Percentiles rank a stretch among this genome's conserved stretches.
phyloP scores from a whole-genome alignment of 2,113 vertebrate species.

The Ploceus nigricollis region DNA sequence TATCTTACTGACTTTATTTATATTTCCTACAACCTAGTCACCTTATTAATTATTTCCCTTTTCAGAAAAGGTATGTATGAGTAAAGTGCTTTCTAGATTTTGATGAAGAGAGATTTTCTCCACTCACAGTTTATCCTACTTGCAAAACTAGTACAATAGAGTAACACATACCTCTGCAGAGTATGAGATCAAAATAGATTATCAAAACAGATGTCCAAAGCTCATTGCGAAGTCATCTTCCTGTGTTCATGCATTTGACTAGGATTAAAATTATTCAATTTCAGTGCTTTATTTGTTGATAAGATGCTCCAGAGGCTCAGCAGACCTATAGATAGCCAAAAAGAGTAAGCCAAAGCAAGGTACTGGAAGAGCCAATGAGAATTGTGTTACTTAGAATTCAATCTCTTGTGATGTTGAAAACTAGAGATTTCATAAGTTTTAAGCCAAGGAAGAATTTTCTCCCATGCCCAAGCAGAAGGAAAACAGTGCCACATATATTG shows the following conservation, averaged over 20 bases:
- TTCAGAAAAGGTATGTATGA: neutral
- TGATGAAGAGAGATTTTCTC: neutral
- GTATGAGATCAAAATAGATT: neutral
- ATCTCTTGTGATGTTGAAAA: neutral
- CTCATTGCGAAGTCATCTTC: neutral
- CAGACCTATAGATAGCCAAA: neutral
- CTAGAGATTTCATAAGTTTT: neutral
- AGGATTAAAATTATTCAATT: neutral
- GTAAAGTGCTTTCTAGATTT: neutral
- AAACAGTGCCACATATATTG: accelerated
- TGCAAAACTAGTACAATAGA: neutral
- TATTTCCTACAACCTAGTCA: neutral
- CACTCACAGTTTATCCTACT: neutral
- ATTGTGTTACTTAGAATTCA: neutral
- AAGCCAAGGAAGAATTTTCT: neutral
- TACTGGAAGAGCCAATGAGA: neutral
- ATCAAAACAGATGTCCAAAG: neutral
- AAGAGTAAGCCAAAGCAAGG: neutral
- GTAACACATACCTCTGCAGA: neutral
- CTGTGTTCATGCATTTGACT: neutral
- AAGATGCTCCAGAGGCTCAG: neutral
- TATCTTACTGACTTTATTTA: neutral
- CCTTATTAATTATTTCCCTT: neutral
- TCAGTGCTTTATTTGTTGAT: neutral
- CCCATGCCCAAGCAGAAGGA: neutral